A percentile compares a stretch with the other conserved stretches of the same genome.
Conservation (phyloP, 2,888 invertebrate species). For the Didymodactylos carnosus region DNA sequence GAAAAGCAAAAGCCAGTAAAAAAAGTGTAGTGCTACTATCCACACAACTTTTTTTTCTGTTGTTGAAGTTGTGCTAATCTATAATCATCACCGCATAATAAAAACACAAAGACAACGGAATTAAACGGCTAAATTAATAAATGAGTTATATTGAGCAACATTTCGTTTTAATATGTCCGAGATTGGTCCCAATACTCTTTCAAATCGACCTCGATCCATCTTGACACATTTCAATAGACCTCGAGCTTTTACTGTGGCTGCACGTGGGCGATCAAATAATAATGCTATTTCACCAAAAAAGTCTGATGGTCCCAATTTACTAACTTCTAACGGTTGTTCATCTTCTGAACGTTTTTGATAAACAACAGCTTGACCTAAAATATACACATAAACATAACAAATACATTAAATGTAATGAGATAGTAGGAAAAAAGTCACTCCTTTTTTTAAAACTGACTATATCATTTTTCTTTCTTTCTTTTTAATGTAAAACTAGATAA, state of each 20-base stretch:
- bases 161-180: constrained; percentile 96
- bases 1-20: too few relatives aligned
- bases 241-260: constrained; percentile 84
- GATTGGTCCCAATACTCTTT: constrained; percentile 86
- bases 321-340: constrained; percentile 81
- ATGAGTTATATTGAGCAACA: constrained; percentile 97
- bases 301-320: constrained; percentile 81
- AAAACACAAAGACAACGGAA: too few relatives aligned
- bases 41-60: too few relatives aligned
- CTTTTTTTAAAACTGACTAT: background rate
- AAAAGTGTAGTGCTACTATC: too few relatives aligned
- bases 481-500: too few relatives aligned
- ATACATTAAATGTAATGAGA: background rate
- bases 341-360: constrained; percentile 53
- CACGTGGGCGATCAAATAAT: constrained; percentile 83
- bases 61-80: too few relatives aligned
- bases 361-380: constrained; percentile 51
- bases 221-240: constrained; percentile 93
- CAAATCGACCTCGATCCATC: constrained; percentile 77
- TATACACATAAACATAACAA: background rate
- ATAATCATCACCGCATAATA: too few relatives aligned
- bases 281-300: constrained; percentile 98
- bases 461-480: background rate
- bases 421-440: background rate
- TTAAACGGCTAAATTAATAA: constrained; percentile 37